Evolutionary conservation across 2,113 vertebrate genomes (phyloP).

Genomic region (Chamaea fasciata): DNA sequence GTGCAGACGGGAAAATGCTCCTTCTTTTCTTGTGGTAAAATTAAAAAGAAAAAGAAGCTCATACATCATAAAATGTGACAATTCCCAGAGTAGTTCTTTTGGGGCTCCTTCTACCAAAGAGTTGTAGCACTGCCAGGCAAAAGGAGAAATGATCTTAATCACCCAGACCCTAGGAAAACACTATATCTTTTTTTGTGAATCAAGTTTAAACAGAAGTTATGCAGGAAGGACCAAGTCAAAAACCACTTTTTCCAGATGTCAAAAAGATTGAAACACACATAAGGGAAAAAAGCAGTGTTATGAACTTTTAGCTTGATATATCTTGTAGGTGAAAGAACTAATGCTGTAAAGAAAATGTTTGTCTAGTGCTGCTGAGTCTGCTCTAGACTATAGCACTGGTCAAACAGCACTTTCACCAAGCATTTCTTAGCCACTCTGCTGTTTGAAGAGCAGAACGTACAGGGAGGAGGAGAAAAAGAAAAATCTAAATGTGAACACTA

Average conservation of each 20-base stretch:
- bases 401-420: conserved; percentile 14
- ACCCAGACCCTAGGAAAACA: conserved; percentile 52
- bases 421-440: background rate
- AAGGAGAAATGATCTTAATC: conserved; percentile 59
- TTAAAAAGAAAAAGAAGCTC: conserved; percentile 29
- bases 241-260: conserved; percentile 76
- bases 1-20: conserved; percentile 14
- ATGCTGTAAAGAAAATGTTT: conserved; percentile 59
- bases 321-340: conserved; percentile 60
- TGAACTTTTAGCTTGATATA: conserved; percentile 49
- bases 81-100: conserved; percentile 59
- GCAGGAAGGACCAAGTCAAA: conserved; percentile 64
- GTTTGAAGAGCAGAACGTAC: conserved; percentile 9
- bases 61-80: conserved; percentile 44
- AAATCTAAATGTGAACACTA: conserved; percentile 11
- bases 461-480: background rate
- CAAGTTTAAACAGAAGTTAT: conserved; percentile 66
- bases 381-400: background rate
- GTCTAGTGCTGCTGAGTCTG: conserved; percentile 27
- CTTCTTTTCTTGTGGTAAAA: conserved; percentile 51
- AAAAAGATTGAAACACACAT: conserved; percentile 58
- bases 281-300: conserved; percentile 24
- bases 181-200: conserved; percentile 61
- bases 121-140: conserved; percentile 59
- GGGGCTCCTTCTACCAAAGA: conserved; percentile 62